A percentile compares a stretch with the other conserved stretches of the same genome.
Evolutionary conservation across 2,113 vertebrate species (phyloP).

Genomic region (Astatotilapia flaviijosephi): DNA sequence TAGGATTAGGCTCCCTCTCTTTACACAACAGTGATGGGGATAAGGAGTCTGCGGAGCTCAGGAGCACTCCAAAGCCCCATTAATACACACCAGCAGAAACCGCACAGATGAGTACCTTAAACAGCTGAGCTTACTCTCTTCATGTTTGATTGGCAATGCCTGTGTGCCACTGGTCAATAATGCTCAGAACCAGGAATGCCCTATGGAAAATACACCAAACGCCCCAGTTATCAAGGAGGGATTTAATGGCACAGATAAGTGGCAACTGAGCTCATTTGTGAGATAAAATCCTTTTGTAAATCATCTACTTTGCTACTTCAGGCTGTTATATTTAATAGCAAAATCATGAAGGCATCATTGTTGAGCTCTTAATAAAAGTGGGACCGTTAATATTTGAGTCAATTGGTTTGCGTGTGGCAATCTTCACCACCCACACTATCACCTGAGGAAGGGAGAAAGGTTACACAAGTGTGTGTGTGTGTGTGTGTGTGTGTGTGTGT

Average conservation of each 20-base stretch:
- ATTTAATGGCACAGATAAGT: background rate
- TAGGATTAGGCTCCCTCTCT: constrained; percentile 74
- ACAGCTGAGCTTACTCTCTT: constrained; percentile 47
- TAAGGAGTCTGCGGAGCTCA: constrained; percentile 61
- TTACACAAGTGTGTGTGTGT: background rate
- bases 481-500: background rate
- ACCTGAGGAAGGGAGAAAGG: background rate
- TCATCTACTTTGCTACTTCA: background rate
- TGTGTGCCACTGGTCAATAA: constrained; percentile 32
- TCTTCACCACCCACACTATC: background rate
- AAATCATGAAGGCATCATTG: background rate
- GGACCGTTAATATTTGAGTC: background rate
- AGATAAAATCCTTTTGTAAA: background rate
- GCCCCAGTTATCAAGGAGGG: constrained; percentile 6
- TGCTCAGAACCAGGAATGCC: background rate
- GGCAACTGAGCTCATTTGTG: background rate
- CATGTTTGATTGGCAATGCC: constrained; percentile 47
- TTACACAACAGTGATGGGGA: constrained; percentile 74
- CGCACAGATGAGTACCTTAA: constrained; percentile 53
- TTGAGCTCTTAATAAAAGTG: background rate
- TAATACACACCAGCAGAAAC: constrained; percentile 57
- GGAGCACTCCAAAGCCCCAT: constrained; percentile 65
- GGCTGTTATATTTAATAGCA: background rate
- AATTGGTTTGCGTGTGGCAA: background rate
- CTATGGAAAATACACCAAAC: constrained; percentile 10